phyloP scores from a whole-genome alignment of 2,113 vertebrate genomes.

The Panthera uncia region DNA sequence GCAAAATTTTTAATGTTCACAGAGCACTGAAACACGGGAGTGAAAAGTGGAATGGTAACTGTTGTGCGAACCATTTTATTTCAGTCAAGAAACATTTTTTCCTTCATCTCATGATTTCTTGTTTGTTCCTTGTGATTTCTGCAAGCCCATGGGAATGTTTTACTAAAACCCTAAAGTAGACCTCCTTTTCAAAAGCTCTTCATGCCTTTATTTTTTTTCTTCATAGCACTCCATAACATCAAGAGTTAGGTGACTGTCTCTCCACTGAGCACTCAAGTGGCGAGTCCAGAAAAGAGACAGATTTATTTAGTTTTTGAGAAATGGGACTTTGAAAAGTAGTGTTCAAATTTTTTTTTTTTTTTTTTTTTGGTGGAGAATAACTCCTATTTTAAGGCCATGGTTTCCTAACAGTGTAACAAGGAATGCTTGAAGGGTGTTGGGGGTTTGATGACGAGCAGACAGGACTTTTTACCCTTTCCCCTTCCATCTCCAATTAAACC shows the following conservation, averaged over 20 bases:
- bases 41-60: not conserved
- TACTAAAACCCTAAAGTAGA: not conserved
- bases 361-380: not conserved
- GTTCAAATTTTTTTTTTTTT: too few relatives aligned
- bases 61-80: not conserved
- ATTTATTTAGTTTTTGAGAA: not conserved
- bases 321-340: not conserved
- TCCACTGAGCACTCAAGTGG: not conserved
- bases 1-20: not conserved
- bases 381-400: not conserved
- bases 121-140: not conserved
- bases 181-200: not conserved
- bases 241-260: not conserved
- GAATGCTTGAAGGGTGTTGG: not conserved
- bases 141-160: not conserved
- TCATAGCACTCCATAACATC: not conserved
- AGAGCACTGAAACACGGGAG: not conserved
- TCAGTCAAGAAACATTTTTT: not conserved
- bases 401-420: not conserved
- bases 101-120: not conserved
- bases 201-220: not conserved
- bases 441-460: rapidly evolving
- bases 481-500: not conserved
- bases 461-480: not conserved
- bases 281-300: not conserved